phyloP scores from a whole-genome alignment of 1,140 invertebrate species.

The Caenorhabditis briggsae region DNA sequence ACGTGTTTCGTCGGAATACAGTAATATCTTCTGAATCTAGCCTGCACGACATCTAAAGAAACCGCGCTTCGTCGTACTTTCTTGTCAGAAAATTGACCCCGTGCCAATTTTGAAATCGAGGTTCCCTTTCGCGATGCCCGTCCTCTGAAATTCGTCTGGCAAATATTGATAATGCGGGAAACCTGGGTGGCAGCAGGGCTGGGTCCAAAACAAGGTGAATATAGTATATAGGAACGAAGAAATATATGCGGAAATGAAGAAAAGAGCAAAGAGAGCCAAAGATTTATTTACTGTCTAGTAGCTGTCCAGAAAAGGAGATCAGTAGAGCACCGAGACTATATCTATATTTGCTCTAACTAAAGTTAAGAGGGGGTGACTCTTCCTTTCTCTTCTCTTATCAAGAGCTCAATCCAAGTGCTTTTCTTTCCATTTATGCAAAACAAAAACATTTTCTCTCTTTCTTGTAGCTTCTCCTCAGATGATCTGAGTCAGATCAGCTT shows the following conservation, averaged over 20 bases:
- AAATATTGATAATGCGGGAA: constrained; percentile 46
- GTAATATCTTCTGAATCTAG: background rate
- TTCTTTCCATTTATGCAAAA: background rate
- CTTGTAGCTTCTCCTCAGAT: background rate
- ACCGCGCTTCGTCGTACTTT: no score
- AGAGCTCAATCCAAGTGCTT: background rate
- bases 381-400: background rate
- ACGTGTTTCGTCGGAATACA: constrained; percentile 13
- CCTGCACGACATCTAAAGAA: no score
- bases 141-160: background rate
- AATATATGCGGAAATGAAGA: constrained; percentile 25
- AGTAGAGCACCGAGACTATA: constrained; percentile 27
- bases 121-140: no score
- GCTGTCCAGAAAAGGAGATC: constrained; percentile 51
- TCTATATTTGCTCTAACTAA: background rate
- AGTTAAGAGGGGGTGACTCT: background rate
- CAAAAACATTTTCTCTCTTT: background rate
- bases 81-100: no score
- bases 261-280: constrained; percentile 29
- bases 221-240: background rate
- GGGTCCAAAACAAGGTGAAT: background rate
- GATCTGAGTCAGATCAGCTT: no score
- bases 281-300: constrained; percentile 40
- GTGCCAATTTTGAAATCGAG: background rate
- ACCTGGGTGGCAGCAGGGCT: background rate